Evolutionary conservation across 2,797 vertebrate genomes (phyloP).

Genomic region (Sebastes hubbsi): DNA sequence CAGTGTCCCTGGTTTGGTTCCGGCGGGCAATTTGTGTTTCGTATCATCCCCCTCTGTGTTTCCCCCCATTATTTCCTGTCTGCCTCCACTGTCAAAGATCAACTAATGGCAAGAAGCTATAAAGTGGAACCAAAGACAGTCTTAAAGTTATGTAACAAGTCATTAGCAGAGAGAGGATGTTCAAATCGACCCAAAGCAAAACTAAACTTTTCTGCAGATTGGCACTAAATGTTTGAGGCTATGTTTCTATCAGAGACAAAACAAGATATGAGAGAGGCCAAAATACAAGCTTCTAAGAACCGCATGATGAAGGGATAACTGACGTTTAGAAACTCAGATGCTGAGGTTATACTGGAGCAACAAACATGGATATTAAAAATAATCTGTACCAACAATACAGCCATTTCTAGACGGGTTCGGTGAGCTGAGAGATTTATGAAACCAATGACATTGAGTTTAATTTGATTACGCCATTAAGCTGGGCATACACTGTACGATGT

Average conservation of each 20-base stretch:
- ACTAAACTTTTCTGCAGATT: not conserved
- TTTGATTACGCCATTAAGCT: not conserved
- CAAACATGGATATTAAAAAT: not conserved
- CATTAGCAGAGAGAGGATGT: not conserved
- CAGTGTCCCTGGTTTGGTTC: not conserved
- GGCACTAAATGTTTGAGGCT: not conserved
- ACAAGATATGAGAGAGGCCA: not conserved
- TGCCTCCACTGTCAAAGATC: not conserved
- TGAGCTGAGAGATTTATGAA: not conserved
- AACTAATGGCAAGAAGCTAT: not conserved
- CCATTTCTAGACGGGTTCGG: not conserved
- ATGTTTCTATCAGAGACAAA: not conserved
- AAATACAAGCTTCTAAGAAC: not conserved
- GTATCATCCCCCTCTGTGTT: not conserved
- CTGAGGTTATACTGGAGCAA: not conserved
- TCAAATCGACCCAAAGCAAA: not conserved
- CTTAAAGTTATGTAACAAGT: not conserved
- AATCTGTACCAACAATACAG: not conserved
- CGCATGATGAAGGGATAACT: not conserved
- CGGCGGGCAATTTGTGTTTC: not conserved
- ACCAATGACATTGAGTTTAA: not conserved
- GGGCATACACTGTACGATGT: no score
- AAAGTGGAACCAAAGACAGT: not conserved
- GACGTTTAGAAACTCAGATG: not conserved
- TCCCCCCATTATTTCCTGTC: constrained; percentile 25